Conservation (phyloP, 2,888 invertebrate species). For the Eledona agricola region DNA sequence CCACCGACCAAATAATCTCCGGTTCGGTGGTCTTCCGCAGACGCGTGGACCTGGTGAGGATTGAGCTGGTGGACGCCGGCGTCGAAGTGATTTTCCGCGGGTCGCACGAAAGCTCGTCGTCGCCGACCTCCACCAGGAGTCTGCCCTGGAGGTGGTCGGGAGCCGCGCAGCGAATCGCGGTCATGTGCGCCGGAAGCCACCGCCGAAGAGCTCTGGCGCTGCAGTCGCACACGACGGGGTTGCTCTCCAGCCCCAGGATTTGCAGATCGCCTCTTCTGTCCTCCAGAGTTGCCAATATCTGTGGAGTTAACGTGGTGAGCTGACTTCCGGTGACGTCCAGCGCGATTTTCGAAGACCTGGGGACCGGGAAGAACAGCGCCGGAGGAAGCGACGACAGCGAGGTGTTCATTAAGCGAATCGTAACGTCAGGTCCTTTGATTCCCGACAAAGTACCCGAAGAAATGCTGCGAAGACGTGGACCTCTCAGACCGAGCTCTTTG, state of each 20-base stretch:
- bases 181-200: constrained; percentile 77
- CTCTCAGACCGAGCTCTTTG: constrained; percentile 76
- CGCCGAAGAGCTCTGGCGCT: constrained; percentile 80
- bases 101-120: constrained; percentile 85
- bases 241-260: constrained; percentile 77
- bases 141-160: constrained; percentile 77
- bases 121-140: constrained; percentile 77
- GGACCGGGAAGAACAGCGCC: constrained; percentile 85
- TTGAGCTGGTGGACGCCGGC: constrained; percentile 47
- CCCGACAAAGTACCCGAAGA: constrained; percentile 87
- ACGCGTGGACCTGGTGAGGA: constrained; percentile 59
- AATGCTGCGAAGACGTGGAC: constrained; percentile 77
- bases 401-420: constrained; percentile 81
- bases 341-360: constrained; percentile 81
- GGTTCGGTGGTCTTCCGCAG: constrained; percentile 76
- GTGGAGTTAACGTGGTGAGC: constrained; percentile 78
- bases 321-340: constrained; percentile 83
- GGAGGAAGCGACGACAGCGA: constrained; percentile 81
- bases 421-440: constrained; percentile 75
- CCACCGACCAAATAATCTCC: constrained; percentile 89
- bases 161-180: constrained; percentile 68
- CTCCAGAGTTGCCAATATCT: constrained; percentile 81
- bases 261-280: constrained; percentile 80
- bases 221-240: constrained; percentile 88
- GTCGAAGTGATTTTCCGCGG: constrained; percentile 65